Conservation (phyloP, 2,113 vertebrate species). For the Meriones unguiculatus region DNA sequence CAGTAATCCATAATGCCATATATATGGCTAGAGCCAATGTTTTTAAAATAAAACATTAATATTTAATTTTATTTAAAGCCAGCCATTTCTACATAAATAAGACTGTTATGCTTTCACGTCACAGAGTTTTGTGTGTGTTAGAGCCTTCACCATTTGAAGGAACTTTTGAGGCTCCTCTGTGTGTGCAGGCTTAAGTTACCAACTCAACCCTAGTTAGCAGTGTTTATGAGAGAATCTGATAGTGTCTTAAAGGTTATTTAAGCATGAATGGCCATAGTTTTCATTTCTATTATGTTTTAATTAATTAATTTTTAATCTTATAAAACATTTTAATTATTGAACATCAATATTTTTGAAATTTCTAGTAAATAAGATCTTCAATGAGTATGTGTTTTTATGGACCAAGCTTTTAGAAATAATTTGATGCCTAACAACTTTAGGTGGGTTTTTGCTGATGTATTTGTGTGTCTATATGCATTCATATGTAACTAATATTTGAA, state of each 20-base stretch:
- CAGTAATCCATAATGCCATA: neutral
- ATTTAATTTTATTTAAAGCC: neutral
- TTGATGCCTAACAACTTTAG: neutral
- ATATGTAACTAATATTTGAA: neutral
- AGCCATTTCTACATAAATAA: neutral
- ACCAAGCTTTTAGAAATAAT: neutral
- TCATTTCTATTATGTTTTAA: neutral
- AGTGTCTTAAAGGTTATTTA: neutral
- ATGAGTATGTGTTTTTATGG: neutral
- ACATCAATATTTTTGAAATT: neutral
- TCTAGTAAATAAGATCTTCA: neutral
- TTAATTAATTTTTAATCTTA: neutral
- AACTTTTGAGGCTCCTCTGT: neutral
- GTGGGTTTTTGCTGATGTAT: neutral
- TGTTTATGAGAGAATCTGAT: neutral
- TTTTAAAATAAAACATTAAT: neutral
- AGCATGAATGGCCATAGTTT: neutral
- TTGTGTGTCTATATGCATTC: neutral
- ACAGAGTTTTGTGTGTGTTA: neutral
- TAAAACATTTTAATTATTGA: neutral
- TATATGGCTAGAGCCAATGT: neutral
- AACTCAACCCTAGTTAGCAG: neutral
- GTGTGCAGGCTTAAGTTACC: neutral
- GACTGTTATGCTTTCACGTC: neutral
- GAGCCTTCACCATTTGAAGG: neutral